These are phyloP conservation scores for Microcebus murinus DNA, from an alignment of 2,113 vertebrate genomes.

Conservation along the genomic window DNA sequence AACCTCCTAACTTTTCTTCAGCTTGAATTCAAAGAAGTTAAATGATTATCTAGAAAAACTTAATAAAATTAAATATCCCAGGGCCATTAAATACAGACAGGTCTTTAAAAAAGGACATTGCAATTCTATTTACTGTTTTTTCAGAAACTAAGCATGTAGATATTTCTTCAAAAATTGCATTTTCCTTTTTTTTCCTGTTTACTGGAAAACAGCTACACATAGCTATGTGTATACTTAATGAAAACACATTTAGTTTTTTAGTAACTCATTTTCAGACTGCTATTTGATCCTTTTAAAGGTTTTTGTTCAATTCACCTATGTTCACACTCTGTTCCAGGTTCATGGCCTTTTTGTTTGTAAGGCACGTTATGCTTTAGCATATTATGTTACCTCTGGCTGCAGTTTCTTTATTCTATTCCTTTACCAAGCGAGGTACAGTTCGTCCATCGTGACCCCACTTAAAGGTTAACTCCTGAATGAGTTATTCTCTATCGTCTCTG, in stretches of 20 bases:
- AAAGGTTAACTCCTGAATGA: conserved; percentile 10
- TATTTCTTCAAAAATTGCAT: background rate
- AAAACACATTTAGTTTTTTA: background rate
- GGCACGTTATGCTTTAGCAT: background rate
- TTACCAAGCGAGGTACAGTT: background rate
- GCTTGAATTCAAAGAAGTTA: background rate
- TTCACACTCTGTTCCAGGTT: background rate
- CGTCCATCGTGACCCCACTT: background rate
- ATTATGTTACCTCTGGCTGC: background rate
- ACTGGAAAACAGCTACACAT: background rate
- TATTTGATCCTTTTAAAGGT: background rate
- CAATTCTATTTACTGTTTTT: background rate
- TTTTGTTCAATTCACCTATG: background rate
- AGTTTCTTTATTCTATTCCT: background rate
- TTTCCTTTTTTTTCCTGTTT: background rate
- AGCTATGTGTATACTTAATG: background rate
- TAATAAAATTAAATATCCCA: background rate
- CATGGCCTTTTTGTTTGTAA: background rate
- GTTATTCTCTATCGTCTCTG: background rate
- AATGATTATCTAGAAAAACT: background rate
- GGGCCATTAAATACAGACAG: background rate
- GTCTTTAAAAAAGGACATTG: background rate
- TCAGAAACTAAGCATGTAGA: background rate
- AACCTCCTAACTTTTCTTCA: background rate
- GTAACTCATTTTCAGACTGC: background rate